Conservation (phyloP, 2,797 vertebrate genomes). For the Sebastes hopkinsi region DNA sequence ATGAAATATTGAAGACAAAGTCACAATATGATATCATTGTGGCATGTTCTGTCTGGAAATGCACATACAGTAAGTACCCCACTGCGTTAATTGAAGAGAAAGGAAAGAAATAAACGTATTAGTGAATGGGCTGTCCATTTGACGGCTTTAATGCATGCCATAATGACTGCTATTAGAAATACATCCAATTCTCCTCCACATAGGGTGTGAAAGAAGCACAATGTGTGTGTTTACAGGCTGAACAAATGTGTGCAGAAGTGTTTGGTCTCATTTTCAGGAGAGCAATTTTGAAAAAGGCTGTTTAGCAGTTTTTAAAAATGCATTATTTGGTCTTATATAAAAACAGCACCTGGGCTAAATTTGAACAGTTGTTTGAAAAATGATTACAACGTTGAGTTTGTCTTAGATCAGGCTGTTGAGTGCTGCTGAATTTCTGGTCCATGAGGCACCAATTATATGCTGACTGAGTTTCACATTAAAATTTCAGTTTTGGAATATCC, state of each 20-base stretch:
- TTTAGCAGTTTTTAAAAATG: neutral
- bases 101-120: neutral
- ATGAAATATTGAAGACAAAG: neutral
- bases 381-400: neutral
- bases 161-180: neutral
- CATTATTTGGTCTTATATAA: neutral
- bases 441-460: neutral
- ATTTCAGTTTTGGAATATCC: conserved; percentile 2
- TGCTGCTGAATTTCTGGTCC: neutral
- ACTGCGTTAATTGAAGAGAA: neutral
- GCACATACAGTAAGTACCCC: neutral
- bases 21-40: neutral
- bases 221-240: neutral
- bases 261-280: neutral
- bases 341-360: neutral
- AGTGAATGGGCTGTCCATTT: neutral
- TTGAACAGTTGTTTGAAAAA: neutral
- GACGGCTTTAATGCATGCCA: neutral
- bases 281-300: neutral
- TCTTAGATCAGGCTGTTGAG: neutral
- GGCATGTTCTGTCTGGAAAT: neutral
- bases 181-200: neutral
- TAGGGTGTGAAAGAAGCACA: neutral
- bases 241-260: neutral
- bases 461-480: conserved; percentile 5